These are phyloP conservation scores for Knipowitschia caucasica DNA, from an alignment of 2,797 vertebrate genomes.

Conservation along the genomic window DNA sequence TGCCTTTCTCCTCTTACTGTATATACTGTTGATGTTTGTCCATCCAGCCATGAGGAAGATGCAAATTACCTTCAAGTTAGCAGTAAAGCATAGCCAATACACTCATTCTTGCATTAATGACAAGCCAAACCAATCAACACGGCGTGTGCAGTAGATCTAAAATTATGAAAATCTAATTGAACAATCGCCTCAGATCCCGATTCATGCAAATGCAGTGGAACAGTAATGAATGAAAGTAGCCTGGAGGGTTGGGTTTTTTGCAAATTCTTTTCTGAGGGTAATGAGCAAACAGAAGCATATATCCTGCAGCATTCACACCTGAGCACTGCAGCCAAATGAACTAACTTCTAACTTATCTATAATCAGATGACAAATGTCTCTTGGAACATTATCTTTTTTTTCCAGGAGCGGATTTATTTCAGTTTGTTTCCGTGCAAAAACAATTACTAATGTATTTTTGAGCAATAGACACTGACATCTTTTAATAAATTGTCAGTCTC, in stretches of 20 bases:
- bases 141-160: background rate
- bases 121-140: background rate
- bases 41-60: too few species aligned
- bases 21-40: too few species aligned
- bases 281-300: constrained; percentile 51
- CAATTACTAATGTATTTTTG: constrained; percentile 19
- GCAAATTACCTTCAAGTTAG: too few species aligned
- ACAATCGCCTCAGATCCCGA: constrained; percentile 36
- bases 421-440: constrained; percentile 33
- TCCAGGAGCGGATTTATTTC: constrained; percentile 31
- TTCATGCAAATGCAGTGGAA: constrained; percentile 31
- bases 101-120: background rate
- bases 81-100: background rate
- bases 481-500: constrained; percentile 9
- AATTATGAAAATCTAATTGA: background rate
- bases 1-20: too few species aligned
- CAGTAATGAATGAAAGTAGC: constrained; percentile 39
- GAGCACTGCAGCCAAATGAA: constrained; percentile 42
- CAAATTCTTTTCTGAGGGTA: constrained; percentile 65
- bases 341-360: too few species aligned
- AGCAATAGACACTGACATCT: constrained; percentile 12
- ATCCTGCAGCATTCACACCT: constrained; percentile 48
- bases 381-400: constrained; percentile 41
- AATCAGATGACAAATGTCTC: constrained; percentile 54
- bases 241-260: constrained; percentile 47